Evolutionary conservation across 1,140 invertebrate species (phyloP), one percentile per base, ranked within the genome.

Genomic region (Saccostrea glomerata): DNA sequence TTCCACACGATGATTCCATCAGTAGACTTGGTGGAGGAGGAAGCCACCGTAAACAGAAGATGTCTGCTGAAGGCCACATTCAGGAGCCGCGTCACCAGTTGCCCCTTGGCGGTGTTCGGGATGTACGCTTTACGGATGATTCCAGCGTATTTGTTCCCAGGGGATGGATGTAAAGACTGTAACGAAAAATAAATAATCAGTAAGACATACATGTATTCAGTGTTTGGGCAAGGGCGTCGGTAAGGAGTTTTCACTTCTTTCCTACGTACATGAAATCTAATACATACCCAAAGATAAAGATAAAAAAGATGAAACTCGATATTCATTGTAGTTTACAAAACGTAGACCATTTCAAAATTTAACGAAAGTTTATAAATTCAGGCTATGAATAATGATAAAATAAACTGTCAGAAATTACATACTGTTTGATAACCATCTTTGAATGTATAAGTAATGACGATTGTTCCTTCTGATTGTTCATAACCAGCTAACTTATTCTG

Each of bases 21-120:
- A 13, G 25, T 30, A 9, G 70, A 36, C 25, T 15, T 77, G 12
- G 12, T 15, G 25, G 70, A 25, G 13, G 70, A 77, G 9, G 70
- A 15, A 11, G 11, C 11, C 2, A 77, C 70, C 7, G 25, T 77
- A 25, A 77, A 77, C 23, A 77, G 25, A 36, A 77, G 70, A 12
- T 25, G 25, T 77, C 70, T 77, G 30, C 70, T 77, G 25, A 77
- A 77, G 30, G 70, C 70, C 13, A 77, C 70, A 77, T 77, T 77
- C 13, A 77, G 70, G 25, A 77, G 70, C 0, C 70, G 70, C 15
- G 70, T 36, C 70, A 77, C 70, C 13, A 77, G 25, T 13, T 36
- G 25, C 17, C 70, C 70, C 30, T 77, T 77, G 9, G 23, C 23
- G 4, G 25, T 77, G 70, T 77, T 17, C 13, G 70, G 70, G 15